These are phyloP conservation scores for Troglohyphantes excavatus DNA, from an alignment of 2,888 invertebrate species.

Conservation along the genomic window DNA sequence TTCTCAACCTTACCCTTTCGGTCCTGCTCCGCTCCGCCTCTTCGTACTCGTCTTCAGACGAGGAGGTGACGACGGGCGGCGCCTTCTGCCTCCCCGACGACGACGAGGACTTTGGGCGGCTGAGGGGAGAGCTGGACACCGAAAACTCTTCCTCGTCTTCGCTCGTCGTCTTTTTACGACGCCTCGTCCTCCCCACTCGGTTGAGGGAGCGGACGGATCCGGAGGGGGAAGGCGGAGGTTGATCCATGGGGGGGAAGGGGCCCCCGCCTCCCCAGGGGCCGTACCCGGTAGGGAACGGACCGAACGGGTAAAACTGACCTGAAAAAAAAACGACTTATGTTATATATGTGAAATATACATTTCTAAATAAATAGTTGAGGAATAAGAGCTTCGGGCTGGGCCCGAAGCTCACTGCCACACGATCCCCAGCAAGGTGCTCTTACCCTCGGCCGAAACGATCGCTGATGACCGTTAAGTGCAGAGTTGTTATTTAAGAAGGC, in stretches of 20 bases:
- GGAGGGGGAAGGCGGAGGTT: conserved; percentile 70
- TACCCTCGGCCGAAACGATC: no score
- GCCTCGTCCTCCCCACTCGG: conserved; percentile 84
- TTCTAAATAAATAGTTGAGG: no score
- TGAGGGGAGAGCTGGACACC: conserved; percentile 82
- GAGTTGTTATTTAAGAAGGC: no score
- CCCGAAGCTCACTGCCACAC: no score
- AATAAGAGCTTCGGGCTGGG: no score
- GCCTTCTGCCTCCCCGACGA: conserved; percentile 41
- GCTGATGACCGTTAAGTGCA: no score
- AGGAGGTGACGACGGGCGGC: not conserved
- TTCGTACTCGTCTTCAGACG: conserved; percentile 43
- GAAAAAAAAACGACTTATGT: not conserved
- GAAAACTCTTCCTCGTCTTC: conserved; percentile 80
- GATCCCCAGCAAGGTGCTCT: no score
- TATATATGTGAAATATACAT: no score
- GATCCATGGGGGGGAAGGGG: conserved; percentile 79
- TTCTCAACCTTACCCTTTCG: not conserved
- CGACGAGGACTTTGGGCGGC: conserved; percentile 78
- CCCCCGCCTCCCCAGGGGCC: conserved; percentile 69
- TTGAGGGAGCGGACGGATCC: conserved; percentile 85
- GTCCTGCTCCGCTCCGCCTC: conserved; percentile 15
- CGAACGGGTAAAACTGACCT: conserved; percentile 76
- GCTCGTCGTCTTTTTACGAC: conserved; percentile 78
- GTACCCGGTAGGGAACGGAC: conserved; percentile 67